Evolutionary conservation across 2,113 vertebrate genomes (phyloP).

Genomic region (Pluvianellus socialis): DNA sequence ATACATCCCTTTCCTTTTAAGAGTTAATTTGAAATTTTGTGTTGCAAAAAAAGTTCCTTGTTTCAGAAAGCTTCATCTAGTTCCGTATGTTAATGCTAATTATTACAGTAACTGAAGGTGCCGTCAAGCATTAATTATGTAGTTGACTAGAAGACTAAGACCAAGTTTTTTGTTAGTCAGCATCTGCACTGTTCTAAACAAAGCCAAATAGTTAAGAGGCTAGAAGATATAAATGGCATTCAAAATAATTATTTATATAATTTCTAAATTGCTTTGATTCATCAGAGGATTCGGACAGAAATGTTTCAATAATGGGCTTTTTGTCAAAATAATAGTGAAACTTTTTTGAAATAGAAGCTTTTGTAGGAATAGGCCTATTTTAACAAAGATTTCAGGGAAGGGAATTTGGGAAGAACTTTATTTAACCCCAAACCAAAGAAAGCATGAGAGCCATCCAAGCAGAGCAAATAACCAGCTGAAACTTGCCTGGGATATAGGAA

Average conservation of each 20-base stretch:
- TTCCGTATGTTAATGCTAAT: not conserved
- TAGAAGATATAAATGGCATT: not conserved
- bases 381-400: not conserved
- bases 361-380: not conserved
- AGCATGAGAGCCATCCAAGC: not conserved
- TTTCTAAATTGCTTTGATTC: not conserved
- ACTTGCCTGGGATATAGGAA: not conserved
- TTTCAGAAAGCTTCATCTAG: not conserved
- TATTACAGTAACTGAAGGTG: not conserved
- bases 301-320: not conserved
- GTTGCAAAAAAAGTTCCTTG: not conserved
- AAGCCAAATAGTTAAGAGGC: not conserved
- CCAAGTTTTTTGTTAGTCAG: not conserved
- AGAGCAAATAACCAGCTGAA: not conserved
- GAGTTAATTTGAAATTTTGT: not conserved
- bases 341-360: not conserved
- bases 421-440: not conserved
- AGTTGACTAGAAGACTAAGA: not conserved
- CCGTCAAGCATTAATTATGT: not conserved
- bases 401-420: not conserved
- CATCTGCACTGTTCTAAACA: not conserved
- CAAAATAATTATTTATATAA: not conserved
- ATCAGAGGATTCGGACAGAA: not conserved
- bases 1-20: not conserved
- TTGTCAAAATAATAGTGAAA: not conserved